Base-by-base conservation (phyloP, 2,888 invertebrate genomes). In the Xestobium rufovillosum region DNA sequence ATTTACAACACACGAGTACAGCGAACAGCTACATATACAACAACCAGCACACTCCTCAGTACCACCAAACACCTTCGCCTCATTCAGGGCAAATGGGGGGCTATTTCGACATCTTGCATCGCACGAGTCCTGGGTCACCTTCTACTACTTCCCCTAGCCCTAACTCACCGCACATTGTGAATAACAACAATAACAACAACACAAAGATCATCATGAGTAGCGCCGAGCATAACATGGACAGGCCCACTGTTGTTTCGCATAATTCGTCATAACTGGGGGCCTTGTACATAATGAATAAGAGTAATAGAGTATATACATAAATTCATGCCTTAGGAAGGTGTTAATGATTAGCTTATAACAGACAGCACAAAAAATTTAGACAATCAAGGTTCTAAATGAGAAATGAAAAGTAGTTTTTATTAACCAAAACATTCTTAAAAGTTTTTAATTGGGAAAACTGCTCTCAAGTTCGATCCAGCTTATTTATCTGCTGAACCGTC, bases 201-300 rank as follows among this genome's bases (percentile, higher is more conserved):
- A 41, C 43, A 3, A 62, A 60, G 49, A 53, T 61, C 15, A 59
- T 64, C 32, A 55, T 61, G 13, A n/a, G n/a, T n/a, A 61, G 58
- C 33, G 58, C 57, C 4, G 60, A 61, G 3, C 51, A 56, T 25
- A 44, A 45, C n/a, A 35, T 55, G 19, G 56, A 58, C 1, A 13
- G 16, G 8, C 6, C 9, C 6, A 19, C 23, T 19, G 23, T 19
- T 8, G 23, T 19, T 19, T 19, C 23, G 23, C n/a, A 6, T 8
- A 8, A 8, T 6, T 19, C 23, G 23, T 19, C 23, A 8, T 19
- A 19, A 19, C n/a, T 9, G 23, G 8, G 23, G 23, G 23, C 8
- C 8, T 9, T 8, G 23, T 23, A 23, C n/a, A 9, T 23, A 9
- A n/a, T n/a, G n/a, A n/a, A n/a, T n/a, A n/a, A n/a, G n/a, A n/a